Percentiles rank a stretch among this genome's conserved stretches.
Evolutionary conservation across 2,888 invertebrate species (phyloP).

Genomic region (Cephus sareptanus): DNA sequence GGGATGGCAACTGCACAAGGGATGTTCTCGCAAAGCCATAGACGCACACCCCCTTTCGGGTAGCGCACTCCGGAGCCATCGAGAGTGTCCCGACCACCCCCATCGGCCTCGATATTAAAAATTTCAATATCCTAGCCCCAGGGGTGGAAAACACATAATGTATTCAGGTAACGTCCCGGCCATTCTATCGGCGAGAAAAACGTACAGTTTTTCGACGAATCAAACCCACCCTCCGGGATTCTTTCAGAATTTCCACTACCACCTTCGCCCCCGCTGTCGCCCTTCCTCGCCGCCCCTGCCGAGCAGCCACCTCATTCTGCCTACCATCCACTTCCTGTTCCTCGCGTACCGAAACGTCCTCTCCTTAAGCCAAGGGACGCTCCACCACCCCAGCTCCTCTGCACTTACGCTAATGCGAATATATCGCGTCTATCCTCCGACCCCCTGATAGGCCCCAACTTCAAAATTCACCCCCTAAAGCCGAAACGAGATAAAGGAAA

Average conservation of each 20-base stretch:
- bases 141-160: slow-evolving; percentile 67
- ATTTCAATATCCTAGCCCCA: slow-evolving; percentile 67
- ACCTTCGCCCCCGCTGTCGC: neutral
- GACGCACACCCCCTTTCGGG: slow-evolving; percentile 48
- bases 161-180: slow-evolving; percentile 67
- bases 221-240: slow-evolving; percentile 49
- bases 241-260: neutral
- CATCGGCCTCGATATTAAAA: slow-evolving; percentile 64
- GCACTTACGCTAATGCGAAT: slow-evolving; percentile 2
- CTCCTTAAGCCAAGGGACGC: neutral
- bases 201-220: slow-evolving; percentile 66
- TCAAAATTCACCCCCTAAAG: neutral
- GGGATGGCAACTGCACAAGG: slow-evolving; percentile 46
- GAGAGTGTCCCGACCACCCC: slow-evolving; percentile 34
- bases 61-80: slow-evolving; percentile 11
- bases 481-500: neutral
- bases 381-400: neutral
- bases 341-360: neutral
- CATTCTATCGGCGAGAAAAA: slow-evolving; percentile 67
- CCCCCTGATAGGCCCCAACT: neutral
- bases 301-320: neutral
- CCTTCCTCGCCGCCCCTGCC: neutral
- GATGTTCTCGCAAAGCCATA: slow-evolving; percentile 57
- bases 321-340: neutral
- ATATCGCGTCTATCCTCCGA: neutral